Percentiles rank a stretch among this genome's conserved stretches.
These are phyloP conservation scores for Aspidapion aeneum DNA, from an alignment of 2,888 invertebrate genomes.

Conservation along the genomic window DNA sequence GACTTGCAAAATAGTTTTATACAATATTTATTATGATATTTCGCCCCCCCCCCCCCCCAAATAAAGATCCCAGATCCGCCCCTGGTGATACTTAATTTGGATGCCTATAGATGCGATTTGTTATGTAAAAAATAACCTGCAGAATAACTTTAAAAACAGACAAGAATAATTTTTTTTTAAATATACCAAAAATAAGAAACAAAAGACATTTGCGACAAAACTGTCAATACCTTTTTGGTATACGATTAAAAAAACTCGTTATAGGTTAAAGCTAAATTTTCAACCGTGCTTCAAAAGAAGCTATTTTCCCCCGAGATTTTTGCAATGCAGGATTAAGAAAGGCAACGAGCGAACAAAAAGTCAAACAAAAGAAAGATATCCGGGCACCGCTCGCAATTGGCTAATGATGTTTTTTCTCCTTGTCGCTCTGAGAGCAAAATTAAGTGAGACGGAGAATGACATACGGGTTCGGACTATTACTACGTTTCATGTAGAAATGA, in stretches of 20 bases:
- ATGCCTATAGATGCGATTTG: too few species aligned
- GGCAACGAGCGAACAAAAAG: neutral
- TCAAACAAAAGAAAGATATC: neutral
- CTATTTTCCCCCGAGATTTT: neutral
- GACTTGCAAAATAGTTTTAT: too few species aligned
- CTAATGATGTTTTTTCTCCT: neutral
- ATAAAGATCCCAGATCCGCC: too few species aligned
- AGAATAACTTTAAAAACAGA: too few species aligned
- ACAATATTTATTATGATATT: too few species aligned
- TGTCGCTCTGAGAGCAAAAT: neutral
- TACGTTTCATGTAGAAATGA: too few species aligned
- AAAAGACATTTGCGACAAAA: too few species aligned
- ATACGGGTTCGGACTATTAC: neutral
- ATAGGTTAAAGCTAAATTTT: neutral
- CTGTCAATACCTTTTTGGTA: neutral
- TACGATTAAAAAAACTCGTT: neutral
- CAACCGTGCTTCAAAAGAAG: neutral
- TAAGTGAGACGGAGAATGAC: neutral
- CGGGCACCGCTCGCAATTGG: neutral
- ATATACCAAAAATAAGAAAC: neutral
- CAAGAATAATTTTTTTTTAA: too few species aligned
- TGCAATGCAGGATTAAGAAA: neutral
- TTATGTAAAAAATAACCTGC: too few species aligned
- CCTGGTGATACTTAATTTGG: too few species aligned
- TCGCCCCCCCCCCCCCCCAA: too few species aligned